phyloP scores from a whole-genome alignment of 2,888 invertebrate genomes.

The Camponotus fellah region DNA sequence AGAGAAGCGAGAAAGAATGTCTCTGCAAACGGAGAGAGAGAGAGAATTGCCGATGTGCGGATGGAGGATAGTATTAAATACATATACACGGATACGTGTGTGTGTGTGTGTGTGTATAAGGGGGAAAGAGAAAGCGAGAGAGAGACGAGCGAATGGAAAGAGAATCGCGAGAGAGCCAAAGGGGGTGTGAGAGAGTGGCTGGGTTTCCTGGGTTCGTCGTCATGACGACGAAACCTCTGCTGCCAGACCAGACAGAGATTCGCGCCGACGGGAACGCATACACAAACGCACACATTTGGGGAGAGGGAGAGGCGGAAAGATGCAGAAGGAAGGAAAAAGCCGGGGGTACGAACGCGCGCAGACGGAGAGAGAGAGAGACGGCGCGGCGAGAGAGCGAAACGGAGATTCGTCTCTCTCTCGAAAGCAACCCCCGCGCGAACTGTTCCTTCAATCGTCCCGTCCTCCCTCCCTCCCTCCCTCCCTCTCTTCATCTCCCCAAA shows the following conservation, averaged over 20 bases:
- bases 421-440: slow-evolving; percentile 62
- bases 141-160: slow-evolving; percentile 56
- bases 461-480: slow-evolving; percentile 73
- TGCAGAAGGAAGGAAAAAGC: slow-evolving; percentile 51
- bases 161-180: slow-evolving; percentile 51
- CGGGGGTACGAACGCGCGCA: slow-evolving; percentile 26
- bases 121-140: slow-evolving; percentile 38
- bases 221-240: slow-evolving; percentile 83
- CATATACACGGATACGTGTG: slow-evolving; percentile 2
- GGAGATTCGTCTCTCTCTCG: slow-evolving; percentile 63
- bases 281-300: slow-evolving; percentile 69
- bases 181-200: slow-evolving; percentile 76
- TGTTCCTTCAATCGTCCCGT: slow-evolving; percentile 71
- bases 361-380: slow-evolving; percentile 51
- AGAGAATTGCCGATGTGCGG: slow-evolving; percentile 58
- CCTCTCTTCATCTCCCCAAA: slow-evolving; percentile 68
- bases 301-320: slow-evolving; percentile 30
- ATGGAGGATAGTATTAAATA: slow-evolving; percentile 52
- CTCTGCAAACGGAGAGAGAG: slow-evolving; percentile 23
- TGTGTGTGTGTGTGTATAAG: background rate
- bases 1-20: slow-evolving; percentile 21
- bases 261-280: slow-evolving; percentile 79
- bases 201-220: slow-evolving; percentile 85
- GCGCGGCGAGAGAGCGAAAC: slow-evolving; percentile 40
- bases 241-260: slow-evolving; percentile 82